Percentiles rank a stretch among this genome's conserved stretches.
Conservation (phyloP, 2,888 invertebrate genomes). For the Pecten maximus region DNA sequence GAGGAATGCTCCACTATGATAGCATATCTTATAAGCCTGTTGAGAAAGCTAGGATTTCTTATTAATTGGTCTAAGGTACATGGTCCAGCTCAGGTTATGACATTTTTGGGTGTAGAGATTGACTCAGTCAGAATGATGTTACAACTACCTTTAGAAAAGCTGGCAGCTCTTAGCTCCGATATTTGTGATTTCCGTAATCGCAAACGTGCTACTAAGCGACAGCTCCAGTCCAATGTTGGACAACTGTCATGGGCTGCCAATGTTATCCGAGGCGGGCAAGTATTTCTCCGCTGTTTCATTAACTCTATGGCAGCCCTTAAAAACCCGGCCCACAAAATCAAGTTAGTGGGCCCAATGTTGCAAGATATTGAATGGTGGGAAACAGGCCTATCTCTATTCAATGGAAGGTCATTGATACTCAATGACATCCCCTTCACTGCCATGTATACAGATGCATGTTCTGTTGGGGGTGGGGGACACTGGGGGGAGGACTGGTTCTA, state of each 20-base stretch:
- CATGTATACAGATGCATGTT: too few relatives aligned
- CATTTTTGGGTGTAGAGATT: constrained; percentile 47
- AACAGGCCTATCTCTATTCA: constrained; percentile 40
- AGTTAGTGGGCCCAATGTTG: too few relatives aligned
- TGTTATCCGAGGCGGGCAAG: constrained; percentile 49
- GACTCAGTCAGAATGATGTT: constrained; percentile 44
- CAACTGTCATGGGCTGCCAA: constrained; percentile 50
- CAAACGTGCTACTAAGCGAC: constrained; percentile 49
- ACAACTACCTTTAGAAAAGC: constrained; percentile 42
- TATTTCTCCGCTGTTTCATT: constrained; percentile 51
- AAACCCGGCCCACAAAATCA: too few relatives aligned
- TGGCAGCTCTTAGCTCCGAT: too few relatives aligned
- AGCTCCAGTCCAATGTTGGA: constrained; percentile 48
- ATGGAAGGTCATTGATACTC: constrained; percentile 45
- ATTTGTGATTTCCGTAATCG: constrained; percentile 39
- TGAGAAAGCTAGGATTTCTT: background rate
- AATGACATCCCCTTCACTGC: too few relatives aligned
- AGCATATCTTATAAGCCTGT: background rate
- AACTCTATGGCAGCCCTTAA: too few relatives aligned
- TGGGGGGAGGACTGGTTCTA: too few relatives aligned
- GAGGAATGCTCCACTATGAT: too few relatives aligned
- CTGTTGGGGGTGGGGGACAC: too few relatives aligned
- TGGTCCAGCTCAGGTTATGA: too few relatives aligned
- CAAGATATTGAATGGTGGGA: constrained; percentile 50
- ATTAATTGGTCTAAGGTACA: too few relatives aligned